Base-by-base conservation (phyloP, 1,140 invertebrate species). In the Stenopsyche tienmushanensis region DNA sequence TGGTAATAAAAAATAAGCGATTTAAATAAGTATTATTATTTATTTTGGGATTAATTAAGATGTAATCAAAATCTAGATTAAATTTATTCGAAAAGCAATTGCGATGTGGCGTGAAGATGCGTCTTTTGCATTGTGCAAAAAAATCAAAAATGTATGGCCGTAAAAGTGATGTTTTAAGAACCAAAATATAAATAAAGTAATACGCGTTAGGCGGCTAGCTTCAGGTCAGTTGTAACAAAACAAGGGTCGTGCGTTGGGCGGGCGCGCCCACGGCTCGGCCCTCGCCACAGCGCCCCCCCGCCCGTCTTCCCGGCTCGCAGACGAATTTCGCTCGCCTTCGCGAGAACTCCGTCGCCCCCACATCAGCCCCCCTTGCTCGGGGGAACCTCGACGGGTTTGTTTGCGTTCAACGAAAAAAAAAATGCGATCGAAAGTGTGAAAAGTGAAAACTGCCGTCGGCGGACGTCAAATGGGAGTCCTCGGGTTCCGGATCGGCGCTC, bases 141-240 rank as follows among this genome's bases (percentile, higher is more conserved):
- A 7, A 34, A 34, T 34, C 5, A 34, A 34, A 34, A 47, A 15
- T 47, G 25, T 21, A 58, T 58, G 55, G 55, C 7, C 53, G 55
- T n/a, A 21, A 25, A 23, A 10, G 1, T 1, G 39, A 3, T 5
- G 17, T 20, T 15, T 13, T 44, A 8, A 23, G 55, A 13, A 26
- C 41, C 24, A n/a, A 58, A 42, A 58, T 45, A 58, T 45, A 58
- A 58, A 58, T 58, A 58, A 58, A 55, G 53, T 55, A 25, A 55
- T 55, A 24, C 53, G 53, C 53, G 41, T 39, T 55, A 34, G 18
- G 20, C 39, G 24, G 17, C 15, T 45, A 29, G 44, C 39, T 58
- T 45, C 24, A n/a, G 55, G 54, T 17, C 54, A 3, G 24, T 54
- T 13, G 52, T n/a, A 18, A 47, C 44, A 47, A 47, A 47, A 47